Evolutionary conservation across 2,113 vertebrate genomes (phyloP), one percentile per base, ranked within the genome.

Genomic region (Austrofundulus limnaeus): DNA sequence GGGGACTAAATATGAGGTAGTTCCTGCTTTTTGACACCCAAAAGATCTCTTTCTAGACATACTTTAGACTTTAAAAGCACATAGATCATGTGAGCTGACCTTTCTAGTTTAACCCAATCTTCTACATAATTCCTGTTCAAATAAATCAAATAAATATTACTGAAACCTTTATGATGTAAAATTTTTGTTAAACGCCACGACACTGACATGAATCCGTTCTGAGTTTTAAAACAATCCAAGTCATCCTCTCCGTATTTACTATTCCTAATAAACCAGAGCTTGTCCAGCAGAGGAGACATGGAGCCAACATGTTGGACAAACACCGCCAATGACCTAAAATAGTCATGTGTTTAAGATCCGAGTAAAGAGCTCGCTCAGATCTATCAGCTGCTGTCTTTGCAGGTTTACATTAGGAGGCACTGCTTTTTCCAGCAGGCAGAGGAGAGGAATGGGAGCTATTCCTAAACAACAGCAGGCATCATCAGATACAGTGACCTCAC

Each of bases 301-400:
- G 21, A 75, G 66, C 55, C 62, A 51, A 31, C 45, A 39, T 46
- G 38, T 73, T 58, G 78, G 79, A 59, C 61, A 70, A 80, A 50
- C 66, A 59, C 60, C 0, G 39, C 46, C 52, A 66, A 81, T 90
- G 80, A 86, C 92, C 90, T 91, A 93, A 92, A 91, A 92, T 92
- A 92, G 91, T 87, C 86, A 92, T 89, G 81, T 87, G 78, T 43
- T 82, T 79, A 63, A 67, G 81, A 78, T 63, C 55, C 43, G 41
- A 42, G 39, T 38, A 61, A 81, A 75, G 64, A 42, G 16, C 38
- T 37, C 67, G 51, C 60, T 56, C 39, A 66, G 72, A 84, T 87
- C 63, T 71, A 87, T 86, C 85, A 80, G 84, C 70, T 75, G 68
- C 66, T 82, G 87, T 83, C 83, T 78, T n/a, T 47, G 9, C 63